phyloP scores from a whole-genome alignment of 1,140 invertebrate species.

The Nebria ingens region DNA sequence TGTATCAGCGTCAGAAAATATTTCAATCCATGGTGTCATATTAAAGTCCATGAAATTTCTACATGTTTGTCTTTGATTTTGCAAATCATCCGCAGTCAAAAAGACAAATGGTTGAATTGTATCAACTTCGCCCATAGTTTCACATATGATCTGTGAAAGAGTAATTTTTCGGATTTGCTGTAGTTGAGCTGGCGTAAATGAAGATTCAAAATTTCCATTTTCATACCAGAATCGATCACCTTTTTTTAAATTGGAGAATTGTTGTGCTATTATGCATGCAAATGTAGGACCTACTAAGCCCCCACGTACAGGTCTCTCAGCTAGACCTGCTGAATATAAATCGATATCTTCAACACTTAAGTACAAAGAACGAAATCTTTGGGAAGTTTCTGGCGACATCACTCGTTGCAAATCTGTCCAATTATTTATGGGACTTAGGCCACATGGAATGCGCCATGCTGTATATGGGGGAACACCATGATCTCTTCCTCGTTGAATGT shows the following conservation, averaged over 20 bases:
- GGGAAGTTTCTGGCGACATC: conserved; percentile 52
- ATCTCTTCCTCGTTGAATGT: conserved; percentile 81
- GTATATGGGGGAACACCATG: conserved; percentile 81
- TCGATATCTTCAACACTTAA: conserved; percentile 77
- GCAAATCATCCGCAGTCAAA: conserved; percentile 47
- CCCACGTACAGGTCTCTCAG: conserved; percentile 67
- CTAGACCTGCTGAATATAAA: conserved; percentile 79
- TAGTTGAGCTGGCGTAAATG: conserved; percentile 74
- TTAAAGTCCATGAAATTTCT: conserved; percentile 61
- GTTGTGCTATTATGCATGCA: conserved; percentile 89
- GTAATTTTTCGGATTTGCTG: conserved; percentile 71
- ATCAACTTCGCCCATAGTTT: conserved; percentile 65
- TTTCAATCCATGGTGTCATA: conserved; percentile 48
- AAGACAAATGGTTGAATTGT: conserved; percentile 67
- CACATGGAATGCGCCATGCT: conserved; percentile 70
- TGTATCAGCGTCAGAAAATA: conserved; percentile 13
- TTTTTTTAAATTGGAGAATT: conserved; percentile 76
- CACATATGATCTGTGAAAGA: conserved; percentile 76
- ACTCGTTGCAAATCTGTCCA: conserved; percentile 68
- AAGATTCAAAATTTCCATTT: conserved; percentile 59
- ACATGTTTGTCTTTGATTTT: conserved; percentile 56
- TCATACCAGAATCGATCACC: conserved; percentile 93
- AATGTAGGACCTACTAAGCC: conserved; percentile 91
- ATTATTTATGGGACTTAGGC: conserved; percentile 52
- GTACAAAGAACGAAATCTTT: conserved; percentile 54